Conservation (phyloP, 2,797 vertebrate genomes). For the Microcaecilia unicolor region DNA sequence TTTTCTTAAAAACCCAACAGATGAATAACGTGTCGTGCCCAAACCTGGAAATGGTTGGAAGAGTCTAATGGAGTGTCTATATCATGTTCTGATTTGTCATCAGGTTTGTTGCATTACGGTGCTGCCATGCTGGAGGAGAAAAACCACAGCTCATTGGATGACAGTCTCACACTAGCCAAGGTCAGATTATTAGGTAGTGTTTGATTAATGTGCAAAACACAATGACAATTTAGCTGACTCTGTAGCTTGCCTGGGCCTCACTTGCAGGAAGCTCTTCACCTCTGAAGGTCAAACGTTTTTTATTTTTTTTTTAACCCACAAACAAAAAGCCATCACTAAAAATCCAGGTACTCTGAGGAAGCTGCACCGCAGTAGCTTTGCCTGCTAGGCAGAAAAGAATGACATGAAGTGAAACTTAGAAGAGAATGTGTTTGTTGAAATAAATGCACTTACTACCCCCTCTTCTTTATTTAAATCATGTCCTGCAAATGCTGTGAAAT, state of each 20-base stretch:
- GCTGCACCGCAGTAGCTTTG: too few species aligned
- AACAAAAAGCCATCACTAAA: constrained; percentile 7
- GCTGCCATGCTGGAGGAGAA: background rate
- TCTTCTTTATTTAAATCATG: too few species aligned
- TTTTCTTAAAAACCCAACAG: background rate
- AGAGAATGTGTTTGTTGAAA: too few species aligned
- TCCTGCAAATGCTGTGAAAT: too few species aligned
- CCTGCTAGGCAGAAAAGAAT: too few species aligned
- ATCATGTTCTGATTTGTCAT: background rate
- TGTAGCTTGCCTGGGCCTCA: constrained; percentile 9
- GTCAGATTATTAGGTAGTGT: constrained; percentile 10
- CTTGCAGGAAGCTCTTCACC: constrained; percentile 19
- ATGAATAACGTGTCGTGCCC: background rate
- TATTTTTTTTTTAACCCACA: too few species aligned
- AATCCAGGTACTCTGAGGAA: background rate
- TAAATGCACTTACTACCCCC: too few species aligned
- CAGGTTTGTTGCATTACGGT: background rate
- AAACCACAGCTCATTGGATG: background rate
- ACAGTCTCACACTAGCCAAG: constrained; percentile 9
- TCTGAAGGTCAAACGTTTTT: constrained; percentile 31
- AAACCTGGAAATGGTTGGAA: background rate
- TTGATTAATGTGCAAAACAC: constrained; percentile 26
- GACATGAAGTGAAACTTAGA: too few species aligned
- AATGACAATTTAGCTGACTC: constrained; percentile 34
- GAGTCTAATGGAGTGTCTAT: background rate